phyloP scores from a whole-genome alignment of 2,797 vertebrate species.

The Ataeniobius toweri region DNA sequence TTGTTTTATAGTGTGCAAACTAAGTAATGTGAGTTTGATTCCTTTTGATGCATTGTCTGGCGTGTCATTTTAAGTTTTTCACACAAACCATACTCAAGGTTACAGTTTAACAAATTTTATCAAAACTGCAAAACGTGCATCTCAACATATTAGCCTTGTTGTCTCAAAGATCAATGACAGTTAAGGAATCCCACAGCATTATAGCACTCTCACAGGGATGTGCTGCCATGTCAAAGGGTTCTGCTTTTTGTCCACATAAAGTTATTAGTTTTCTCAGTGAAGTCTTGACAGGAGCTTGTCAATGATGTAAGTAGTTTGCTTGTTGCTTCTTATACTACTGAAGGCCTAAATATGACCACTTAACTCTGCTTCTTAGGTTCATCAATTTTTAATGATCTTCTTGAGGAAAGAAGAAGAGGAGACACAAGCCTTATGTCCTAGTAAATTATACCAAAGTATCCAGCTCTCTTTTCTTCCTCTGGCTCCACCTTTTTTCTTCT shows the following conservation, averaged over 20 bases:
- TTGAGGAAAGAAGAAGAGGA: constrained; percentile 26
- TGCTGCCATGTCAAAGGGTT: neutral
- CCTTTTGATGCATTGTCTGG: neutral
- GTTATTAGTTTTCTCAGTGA: neutral
- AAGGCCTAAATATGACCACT: constrained; percentile 23
- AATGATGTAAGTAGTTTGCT: neutral
- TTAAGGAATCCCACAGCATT: neutral
- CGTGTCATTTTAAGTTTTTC: neutral
- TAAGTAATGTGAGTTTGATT: neutral
- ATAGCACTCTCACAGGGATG: neutral
- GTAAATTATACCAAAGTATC: constrained; percentile 44
- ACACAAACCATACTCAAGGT: neutral
- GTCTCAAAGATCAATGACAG: neutral
- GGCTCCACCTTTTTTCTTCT: constrained; percentile 29
- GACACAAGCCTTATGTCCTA: constrained; percentile 47
- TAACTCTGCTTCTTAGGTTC: constrained; percentile 31
- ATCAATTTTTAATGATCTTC: constrained; percentile 73
- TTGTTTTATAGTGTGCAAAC: neutral
- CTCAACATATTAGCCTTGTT: neutral
- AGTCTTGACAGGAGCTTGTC: neutral
- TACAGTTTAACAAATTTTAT: neutral
- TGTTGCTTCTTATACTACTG: neutral
- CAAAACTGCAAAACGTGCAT: neutral
- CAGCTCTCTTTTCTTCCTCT: constrained; percentile 26
- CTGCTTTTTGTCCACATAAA: neutral